Conservation (phyloP, 2,113 vertebrate genomes). For the Aix galericulata region DNA sequence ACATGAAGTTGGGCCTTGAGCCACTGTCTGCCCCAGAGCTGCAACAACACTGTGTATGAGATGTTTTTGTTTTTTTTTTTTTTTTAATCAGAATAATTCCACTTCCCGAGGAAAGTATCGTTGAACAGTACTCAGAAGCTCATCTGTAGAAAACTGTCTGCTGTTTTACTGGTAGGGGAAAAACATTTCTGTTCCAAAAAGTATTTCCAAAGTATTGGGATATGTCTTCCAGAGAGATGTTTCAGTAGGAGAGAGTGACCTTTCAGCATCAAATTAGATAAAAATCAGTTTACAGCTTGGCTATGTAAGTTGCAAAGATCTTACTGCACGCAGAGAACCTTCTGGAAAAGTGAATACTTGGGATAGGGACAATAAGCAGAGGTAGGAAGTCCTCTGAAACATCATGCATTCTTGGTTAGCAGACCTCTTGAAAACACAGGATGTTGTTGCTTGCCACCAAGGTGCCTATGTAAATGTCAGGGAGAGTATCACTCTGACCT, state of each 20-base stretch:
- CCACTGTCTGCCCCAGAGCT: neutral
- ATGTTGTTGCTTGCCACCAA: neutral
- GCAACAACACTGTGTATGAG: neutral
- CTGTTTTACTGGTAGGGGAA: neutral
- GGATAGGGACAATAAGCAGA: neutral
- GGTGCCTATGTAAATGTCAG: neutral
- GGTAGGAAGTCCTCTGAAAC: neutral
- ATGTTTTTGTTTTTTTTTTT: neutral
- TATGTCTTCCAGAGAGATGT: neutral
- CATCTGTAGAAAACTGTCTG: neutral
- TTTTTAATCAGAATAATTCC: neutral
- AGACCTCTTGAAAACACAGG: neutral
- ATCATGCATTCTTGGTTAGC: neutral
- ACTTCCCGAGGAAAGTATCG: neutral
- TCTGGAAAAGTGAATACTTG: neutral
- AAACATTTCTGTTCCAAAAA: neutral
- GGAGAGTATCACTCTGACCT: neutral
- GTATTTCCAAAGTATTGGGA: neutral
- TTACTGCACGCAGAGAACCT: neutral
- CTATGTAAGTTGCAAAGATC: neutral
- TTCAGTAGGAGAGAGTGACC: neutral
- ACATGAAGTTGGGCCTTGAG: neutral
- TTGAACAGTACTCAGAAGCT: neutral
- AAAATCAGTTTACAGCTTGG: neutral
- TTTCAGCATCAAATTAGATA: neutral